Evolutionary conservation across 2,797 vertebrate species (phyloP).

Genomic region (Pyrocephalus nanus): DNA sequence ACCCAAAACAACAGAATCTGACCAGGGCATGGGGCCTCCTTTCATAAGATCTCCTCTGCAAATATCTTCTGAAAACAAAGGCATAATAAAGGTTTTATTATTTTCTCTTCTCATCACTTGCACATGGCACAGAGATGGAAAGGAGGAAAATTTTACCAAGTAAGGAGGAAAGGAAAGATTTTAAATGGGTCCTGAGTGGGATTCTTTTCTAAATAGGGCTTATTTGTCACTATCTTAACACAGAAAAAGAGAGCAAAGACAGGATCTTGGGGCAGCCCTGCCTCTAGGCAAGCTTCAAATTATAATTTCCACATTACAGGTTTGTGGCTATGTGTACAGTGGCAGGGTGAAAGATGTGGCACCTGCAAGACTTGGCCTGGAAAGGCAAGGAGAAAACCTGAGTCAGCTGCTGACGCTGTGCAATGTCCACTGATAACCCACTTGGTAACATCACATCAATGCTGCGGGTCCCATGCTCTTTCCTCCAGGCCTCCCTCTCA

Average conservation of each 20-base stretch:
- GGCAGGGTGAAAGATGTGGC: background rate
- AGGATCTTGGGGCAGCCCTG: background rate
- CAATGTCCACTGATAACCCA: background rate
- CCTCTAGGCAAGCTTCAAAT: background rate
- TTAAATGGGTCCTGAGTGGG: background rate
- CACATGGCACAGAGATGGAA: background rate
- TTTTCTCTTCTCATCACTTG: constrained; percentile 9
- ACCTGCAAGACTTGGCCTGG: background rate
- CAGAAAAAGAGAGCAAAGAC: background rate
- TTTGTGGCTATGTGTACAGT: accelerated
- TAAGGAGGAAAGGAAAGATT: constrained; percentile 14
- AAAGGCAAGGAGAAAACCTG: background rate
- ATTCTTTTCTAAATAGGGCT: background rate
- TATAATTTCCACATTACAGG: background rate
- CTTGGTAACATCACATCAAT: accelerated
- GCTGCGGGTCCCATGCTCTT: background rate
- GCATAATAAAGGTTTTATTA: background rate
- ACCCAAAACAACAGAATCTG: background rate
- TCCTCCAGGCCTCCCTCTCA: background rate
- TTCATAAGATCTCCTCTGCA: background rate
- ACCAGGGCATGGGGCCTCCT: background rate
- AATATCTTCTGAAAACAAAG: background rate
- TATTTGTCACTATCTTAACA: background rate
- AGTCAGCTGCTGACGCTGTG: background rate
- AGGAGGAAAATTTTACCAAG: background rate